A percentile compares a stretch with the other conserved stretches of the same genome.
These are phyloP conservation scores for Tetrax tetrax DNA, from an alignment of 2,113 vertebrate genomes.

Conservation along the genomic window DNA sequence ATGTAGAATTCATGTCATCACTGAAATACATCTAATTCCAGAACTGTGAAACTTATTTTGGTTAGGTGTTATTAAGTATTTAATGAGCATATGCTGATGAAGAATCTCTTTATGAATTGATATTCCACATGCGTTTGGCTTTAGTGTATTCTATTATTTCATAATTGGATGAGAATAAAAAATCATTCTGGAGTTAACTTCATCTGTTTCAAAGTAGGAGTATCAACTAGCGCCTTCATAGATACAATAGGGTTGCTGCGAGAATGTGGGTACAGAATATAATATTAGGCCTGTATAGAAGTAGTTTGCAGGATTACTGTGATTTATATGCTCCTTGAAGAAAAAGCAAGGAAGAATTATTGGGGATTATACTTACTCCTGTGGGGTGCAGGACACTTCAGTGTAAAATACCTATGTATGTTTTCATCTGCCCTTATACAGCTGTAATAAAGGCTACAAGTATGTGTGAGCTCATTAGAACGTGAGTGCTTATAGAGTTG, in stretches of 20 bases:
- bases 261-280: not conserved
- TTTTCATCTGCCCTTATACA: not conserved
- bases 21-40: not conserved
- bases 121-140: not conserved
- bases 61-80: not conserved
- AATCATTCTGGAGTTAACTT: not conserved
- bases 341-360: not conserved
- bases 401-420: not conserved
- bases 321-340: not conserved
- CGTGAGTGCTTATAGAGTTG: accelerated
- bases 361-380: not conserved
- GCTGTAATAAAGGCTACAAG: not conserved
- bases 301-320: not conserved
- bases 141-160: not conserved
- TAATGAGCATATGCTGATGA: not conserved
- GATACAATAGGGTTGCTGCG: not conserved
- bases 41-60: not conserved
- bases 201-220: not conserved
- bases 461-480: not conserved
- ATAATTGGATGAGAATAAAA: not conserved
- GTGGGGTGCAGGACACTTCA: accelerated
- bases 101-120: not conserved
- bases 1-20: not conserved
- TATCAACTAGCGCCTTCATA: not conserved
- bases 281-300: not conserved